Base-by-base conservation (phyloP, 30 jellyfish, hydroid and myxozoan genomes). In the Aurelia aurita region DNA sequence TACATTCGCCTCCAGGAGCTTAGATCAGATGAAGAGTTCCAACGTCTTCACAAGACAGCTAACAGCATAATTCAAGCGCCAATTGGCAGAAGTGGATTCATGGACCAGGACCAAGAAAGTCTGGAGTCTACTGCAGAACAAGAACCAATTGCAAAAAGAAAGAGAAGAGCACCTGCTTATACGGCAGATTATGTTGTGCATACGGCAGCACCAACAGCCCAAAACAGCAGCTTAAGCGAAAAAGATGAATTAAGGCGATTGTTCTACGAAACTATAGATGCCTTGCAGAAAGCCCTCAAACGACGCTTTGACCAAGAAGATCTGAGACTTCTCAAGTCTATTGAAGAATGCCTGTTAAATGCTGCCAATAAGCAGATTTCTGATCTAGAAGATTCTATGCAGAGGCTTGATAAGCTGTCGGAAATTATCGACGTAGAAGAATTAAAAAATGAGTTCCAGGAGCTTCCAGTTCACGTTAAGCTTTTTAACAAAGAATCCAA, bases 401-500 rank as follows among this genome's bases (percentile, higher is more conserved):
- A 74, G 78, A 54, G 77, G 82, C 82, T 74, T 74, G 89, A 27
- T 60, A 76, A 79, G 84, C 69, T 78, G 67, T 62, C 83, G 29
- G 90, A 66, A 62, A 43, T 80, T 45, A 80, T 62, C 72, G 73
- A 80, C 58, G 5, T 65, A 62, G 84, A 80, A 62, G 73, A 62
- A 80, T 80, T 80, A 53, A 18, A 63, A 80, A 63, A 63, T 63
- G 90, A 80, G 67, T 32, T 65, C 84, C 72, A 66, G 57, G 90
- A 73, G 31, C 75, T 73, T 14, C 86, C 86, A 45, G 57, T 55
- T 12, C 72, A 80, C 67, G 43, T 80, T 80, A 65, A 80, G 58
- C 86, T 49, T 21, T 75, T 22, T 55, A 75, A 75, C 87, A 75
- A 75, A 75, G 87, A 55, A 75, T 29, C 20, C 2, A 23, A 55